phyloP scores from a whole-genome alignment of 2,113 vertebrate species.

The Ageneiosus marmoratus region DNA sequence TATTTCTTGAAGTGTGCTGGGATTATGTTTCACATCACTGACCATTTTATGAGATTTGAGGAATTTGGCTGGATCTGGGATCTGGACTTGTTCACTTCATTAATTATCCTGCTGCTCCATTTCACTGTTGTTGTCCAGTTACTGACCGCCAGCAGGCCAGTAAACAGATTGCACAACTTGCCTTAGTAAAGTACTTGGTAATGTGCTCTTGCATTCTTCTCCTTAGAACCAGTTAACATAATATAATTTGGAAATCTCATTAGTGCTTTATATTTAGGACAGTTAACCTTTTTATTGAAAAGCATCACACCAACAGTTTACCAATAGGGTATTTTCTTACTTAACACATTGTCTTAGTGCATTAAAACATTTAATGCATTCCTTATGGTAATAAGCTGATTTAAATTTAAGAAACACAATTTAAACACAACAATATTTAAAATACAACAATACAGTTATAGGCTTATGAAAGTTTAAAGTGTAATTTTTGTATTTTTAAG shows the following conservation, averaged over 20 bases:
- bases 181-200: neutral
- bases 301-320: neutral
- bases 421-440: neutral
- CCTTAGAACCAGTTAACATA: neutral
- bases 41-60: neutral
- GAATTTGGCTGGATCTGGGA: neutral
- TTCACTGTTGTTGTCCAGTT: neutral
- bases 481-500: neutral
- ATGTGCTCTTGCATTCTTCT: neutral
- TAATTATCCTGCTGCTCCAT: neutral
- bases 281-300: neutral
- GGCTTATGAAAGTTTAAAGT: neutral
- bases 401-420: neutral
- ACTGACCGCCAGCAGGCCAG: neutral
- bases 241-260: neutral
- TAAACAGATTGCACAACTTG: neutral
- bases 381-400: neutral
- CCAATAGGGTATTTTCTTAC: no score
- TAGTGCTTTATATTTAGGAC: neutral
- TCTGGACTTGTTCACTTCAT: neutral
- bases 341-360: neutral
- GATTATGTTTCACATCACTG: neutral
- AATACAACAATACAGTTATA: neutral
- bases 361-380: neutral
- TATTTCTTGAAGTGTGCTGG: neutral